Evolutionary conservation across 2,888 invertebrate species (phyloP).

Genomic region (Athalia circularis): DNA sequence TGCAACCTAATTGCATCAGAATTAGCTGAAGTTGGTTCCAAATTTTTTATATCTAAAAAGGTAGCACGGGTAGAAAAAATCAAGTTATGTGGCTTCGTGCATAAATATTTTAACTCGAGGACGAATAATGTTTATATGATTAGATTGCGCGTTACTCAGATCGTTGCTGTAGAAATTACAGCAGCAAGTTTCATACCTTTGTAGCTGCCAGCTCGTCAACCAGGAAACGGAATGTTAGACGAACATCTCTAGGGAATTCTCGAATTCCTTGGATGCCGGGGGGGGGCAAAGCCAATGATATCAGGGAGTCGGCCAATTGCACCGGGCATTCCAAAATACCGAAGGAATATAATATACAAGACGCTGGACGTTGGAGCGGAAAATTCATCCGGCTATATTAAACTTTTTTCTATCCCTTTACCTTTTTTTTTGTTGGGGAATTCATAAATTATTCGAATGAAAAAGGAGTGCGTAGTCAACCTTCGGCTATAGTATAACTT

Average conservation of each 20-base stretch:
- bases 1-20: too few species aligned
- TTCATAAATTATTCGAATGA: constrained; percentile 6
- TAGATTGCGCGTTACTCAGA: too few species aligned
- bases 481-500: too few species aligned
- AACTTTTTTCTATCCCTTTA: background rate
- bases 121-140: too few species aligned
- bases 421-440: background rate
- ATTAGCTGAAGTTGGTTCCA: too few species aligned
- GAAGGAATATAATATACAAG: background rate
- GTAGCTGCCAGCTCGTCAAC: constrained; percentile 23
- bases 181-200: constrained; percentile 15
- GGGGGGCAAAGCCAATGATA: constrained; percentile 1
- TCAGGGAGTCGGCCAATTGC: constrained; percentile 16
- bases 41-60: too few species aligned
- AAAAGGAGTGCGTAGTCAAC: background rate
- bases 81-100: too few species aligned
- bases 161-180: constrained; percentile 12
- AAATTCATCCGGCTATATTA: background rate
- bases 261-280: constrained; percentile 19
- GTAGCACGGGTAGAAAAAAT: too few species aligned
- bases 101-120: too few species aligned
- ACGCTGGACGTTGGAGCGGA: background rate
- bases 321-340: constrained; percentile 7
- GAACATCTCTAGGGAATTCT: constrained; percentile 23
- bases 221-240: constrained; percentile 17